Conservation (phyloP, 30 jellyfish, hydroid and myxozoan genomes). For the Chrysaora quinquecirrha region DNA sequence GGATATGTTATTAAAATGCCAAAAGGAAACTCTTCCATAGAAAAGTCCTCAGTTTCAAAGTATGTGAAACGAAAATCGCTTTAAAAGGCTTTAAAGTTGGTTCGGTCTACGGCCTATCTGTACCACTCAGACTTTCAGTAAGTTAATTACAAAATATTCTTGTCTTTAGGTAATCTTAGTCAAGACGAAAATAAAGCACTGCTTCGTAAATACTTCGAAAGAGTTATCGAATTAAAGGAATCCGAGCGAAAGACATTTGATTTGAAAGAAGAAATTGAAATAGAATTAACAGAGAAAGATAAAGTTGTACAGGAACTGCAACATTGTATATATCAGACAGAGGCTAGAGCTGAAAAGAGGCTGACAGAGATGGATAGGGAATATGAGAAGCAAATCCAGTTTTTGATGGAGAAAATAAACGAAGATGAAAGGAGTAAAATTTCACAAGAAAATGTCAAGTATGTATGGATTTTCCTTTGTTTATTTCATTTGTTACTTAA, state of each 20-base stretch:
- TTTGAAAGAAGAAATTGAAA: conserved; percentile 52
- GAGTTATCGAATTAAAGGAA: conserved; percentile 76
- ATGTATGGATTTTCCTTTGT: too few relatives aligned
- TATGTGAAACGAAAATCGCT: too few relatives aligned
- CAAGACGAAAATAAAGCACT: conserved; percentile 72
- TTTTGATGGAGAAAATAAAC: conserved; percentile 71
- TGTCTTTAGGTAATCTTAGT: conserved; percentile 70
- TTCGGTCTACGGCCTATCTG: too few relatives aligned
- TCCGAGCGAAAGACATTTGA: conserved; percentile 38
- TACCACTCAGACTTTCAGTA: too few relatives aligned
- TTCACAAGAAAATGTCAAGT: conserved; percentile 54
- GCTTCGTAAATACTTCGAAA: conserved; percentile 61
- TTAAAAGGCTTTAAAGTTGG: too few relatives aligned
- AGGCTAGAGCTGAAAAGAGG: conserved; percentile 78
- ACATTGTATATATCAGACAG: conserved; percentile 54
- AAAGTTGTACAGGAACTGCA: conserved; percentile 65
- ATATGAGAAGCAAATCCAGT: conserved; percentile 79
- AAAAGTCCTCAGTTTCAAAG: too few relatives aligned
- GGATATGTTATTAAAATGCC: too few relatives aligned
- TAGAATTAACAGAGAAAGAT: conserved; percentile 64
- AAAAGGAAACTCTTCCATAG: too few relatives aligned
- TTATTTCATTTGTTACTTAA: too few relatives aligned
- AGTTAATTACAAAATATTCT: too few relatives aligned
- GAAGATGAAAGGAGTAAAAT: conserved; percentile 30
- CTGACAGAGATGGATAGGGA: conserved; percentile 65